Percentiles rank a stretch among this genome's conserved stretches.
Conservation (phyloP, 2,888 invertebrate species). For the Agrochola lota region DNA sequence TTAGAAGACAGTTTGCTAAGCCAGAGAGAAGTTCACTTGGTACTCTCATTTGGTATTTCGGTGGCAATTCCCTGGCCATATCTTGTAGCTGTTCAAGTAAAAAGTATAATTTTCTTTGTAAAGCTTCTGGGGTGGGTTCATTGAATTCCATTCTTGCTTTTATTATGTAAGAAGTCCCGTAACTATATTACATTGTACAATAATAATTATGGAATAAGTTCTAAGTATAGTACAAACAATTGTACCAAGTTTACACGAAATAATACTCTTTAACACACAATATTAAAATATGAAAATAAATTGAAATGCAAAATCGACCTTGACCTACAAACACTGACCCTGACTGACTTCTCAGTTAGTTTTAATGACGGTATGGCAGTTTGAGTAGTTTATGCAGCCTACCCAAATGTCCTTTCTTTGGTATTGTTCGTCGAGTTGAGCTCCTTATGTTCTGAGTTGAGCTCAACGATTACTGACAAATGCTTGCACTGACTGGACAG, state of each 20-base stretch:
- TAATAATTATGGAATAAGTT: background rate
- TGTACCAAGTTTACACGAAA: background rate
- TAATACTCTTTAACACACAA: background rate
- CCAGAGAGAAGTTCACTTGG: slow-evolving; percentile 97
- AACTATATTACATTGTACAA: background rate
- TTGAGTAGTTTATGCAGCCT: too few species aligned
- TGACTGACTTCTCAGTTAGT: too few species aligned
- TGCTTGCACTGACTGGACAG: too few species aligned
- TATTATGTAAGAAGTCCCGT: background rate
- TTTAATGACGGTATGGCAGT: too few species aligned
- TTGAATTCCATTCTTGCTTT: slow-evolving; percentile 73
- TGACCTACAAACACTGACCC: background rate
- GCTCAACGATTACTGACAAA: too few species aligned
- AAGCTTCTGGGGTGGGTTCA: slow-evolving; percentile 91
- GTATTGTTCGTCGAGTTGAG: too few species aligned
- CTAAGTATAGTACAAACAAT: background rate
- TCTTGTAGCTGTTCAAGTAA: slow-evolving; percentile 96
- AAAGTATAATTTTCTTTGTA: slow-evolving; percentile 96
- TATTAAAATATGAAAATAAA: too few species aligned
- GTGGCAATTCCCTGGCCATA: slow-evolving; percentile 96
- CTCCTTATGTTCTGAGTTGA: too few species aligned
- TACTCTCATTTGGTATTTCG: slow-evolving; percentile 97
- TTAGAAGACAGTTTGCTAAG: slow-evolving; percentile 96
- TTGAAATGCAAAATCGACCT: background rate
- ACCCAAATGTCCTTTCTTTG: too few species aligned